A percentile compares a stretch with the other conserved stretches of the same genome.
phyloP scores from a whole-genome alignment of 2,113 vertebrate species.

The Phyllostomus hastatus region DNA sequence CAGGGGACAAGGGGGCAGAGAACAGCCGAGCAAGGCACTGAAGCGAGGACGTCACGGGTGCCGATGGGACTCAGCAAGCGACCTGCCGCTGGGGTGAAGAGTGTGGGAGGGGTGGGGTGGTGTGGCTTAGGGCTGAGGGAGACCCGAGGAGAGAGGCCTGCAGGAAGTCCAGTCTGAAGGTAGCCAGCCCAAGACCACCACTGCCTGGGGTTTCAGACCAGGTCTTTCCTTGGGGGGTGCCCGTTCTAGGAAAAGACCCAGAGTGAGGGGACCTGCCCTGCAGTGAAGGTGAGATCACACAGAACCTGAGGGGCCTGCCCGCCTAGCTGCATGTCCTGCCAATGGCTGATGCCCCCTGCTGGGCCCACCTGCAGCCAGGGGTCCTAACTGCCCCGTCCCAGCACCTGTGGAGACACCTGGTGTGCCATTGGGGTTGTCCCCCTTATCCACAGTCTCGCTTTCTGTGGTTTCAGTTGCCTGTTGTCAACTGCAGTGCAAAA shows the following conservation, averaged over 20 bases:
- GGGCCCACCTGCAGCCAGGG: too few relatives aligned
- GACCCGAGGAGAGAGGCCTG: not conserved
- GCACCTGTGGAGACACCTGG: accelerated
- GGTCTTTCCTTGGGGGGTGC: too few relatives aligned
- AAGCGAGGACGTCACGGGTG: accelerated
- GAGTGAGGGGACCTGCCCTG: not conserved
- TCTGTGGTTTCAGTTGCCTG: not conserved
- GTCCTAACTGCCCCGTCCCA: not conserved
- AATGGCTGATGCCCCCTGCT: not conserved
- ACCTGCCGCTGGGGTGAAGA: not conserved
- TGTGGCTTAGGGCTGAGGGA: not conserved
- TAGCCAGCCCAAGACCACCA: not conserved
- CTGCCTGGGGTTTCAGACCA: not conserved
- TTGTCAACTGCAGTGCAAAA: not conserved
- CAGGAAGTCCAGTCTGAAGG: not conserved
- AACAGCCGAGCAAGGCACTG: not conserved
- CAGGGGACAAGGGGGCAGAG: accelerated
- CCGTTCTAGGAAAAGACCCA: not conserved
- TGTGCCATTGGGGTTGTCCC: not conserved
- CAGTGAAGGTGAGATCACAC: not conserved
- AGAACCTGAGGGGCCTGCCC: not conserved
- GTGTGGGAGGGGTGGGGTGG: accelerated
- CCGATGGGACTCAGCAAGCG: not conserved
- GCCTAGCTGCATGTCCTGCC: accelerated
- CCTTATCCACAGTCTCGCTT: not conserved